A percentile compares a stretch with the other conserved stretches of the same genome.
Conservation (phyloP, 1,140 invertebrate genomes). For the Papilio glaucus region DNA sequence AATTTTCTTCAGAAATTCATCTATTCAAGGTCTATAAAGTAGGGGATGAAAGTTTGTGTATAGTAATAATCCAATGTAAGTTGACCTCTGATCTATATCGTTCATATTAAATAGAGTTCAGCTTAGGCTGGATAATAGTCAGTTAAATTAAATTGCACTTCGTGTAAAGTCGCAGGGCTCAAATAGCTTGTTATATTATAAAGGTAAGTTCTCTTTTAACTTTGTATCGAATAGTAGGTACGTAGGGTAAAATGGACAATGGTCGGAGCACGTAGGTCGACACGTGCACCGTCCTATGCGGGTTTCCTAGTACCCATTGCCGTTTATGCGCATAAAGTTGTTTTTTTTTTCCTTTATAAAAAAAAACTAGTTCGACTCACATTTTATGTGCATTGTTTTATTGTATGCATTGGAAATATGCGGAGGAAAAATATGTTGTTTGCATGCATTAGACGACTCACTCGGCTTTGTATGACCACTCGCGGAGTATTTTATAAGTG, state of each 20-base stretch:
- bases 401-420: constrained; percentile 37
- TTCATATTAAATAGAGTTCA: too few species aligned
- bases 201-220: too few species aligned
- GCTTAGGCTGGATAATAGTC: too few species aligned
- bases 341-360: constrained; percentile 23
- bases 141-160: too few species aligned
- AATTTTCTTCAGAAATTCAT: too few species aligned
- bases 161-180: too few species aligned
- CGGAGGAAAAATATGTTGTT: constrained; percentile 36
- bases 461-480: constrained; percentile 17
- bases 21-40: too few species aligned
- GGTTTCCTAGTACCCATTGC: constrained; percentile 45
- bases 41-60: too few species aligned
- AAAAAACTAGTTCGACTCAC: constrained; percentile 31
- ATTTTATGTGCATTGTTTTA: constrained; percentile 39
- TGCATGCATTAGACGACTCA: constrained; percentile 37
- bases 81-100: too few species aligned
- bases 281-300: constrained; percentile 40
- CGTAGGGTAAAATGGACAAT: constrained; percentile 28
- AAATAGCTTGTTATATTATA: too few species aligned
- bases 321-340: constrained; percentile 33
- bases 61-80: too few species aligned
- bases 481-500: constrained; percentile 6
- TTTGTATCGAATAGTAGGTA: neutral
- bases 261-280: constrained; percentile 6